Conservation (phyloP, 2,888 invertebrate genomes). For the Crematogaster levior region DNA sequence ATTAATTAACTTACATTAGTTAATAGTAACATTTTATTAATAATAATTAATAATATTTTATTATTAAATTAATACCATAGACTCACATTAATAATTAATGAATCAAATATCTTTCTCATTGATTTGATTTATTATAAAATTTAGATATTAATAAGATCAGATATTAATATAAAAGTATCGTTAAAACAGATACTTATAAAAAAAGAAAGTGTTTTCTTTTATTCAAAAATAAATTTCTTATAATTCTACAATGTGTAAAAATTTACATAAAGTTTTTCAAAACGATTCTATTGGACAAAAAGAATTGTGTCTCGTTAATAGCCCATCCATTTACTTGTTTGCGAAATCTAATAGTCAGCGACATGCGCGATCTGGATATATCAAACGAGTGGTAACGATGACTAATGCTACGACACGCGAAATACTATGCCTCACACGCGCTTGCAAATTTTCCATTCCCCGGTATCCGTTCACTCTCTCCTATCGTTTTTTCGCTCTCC, state of each 20-base stretch:
- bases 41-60: no score
- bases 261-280: background rate
- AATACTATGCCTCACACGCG: constrained; percentile 47
- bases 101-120: no score
- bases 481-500: constrained; percentile 10
- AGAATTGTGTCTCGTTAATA: constrained; percentile 23
- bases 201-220: background rate
- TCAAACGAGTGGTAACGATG: constrained; percentile 47
- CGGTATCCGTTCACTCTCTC: constrained; percentile 52
- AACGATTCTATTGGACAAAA: constrained; percentile 11
- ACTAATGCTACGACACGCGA: constrained; percentile 28
- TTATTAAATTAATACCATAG: no score
- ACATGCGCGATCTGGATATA: constrained; percentile 3
- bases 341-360: constrained; percentile 56
- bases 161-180: no score
- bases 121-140: no score
- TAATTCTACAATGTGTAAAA: background rate
- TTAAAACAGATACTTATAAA: no score
- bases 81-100: no score
- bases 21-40: no score
- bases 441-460: constrained; percentile 71
- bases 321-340: constrained; percentile 29
- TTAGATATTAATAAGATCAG: no score
- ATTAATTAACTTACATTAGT: no score
- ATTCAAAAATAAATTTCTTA: background rate